Conservation (phyloP, 2,113 vertebrate genomes). For the Takifugu bimaculatus region DNA sequence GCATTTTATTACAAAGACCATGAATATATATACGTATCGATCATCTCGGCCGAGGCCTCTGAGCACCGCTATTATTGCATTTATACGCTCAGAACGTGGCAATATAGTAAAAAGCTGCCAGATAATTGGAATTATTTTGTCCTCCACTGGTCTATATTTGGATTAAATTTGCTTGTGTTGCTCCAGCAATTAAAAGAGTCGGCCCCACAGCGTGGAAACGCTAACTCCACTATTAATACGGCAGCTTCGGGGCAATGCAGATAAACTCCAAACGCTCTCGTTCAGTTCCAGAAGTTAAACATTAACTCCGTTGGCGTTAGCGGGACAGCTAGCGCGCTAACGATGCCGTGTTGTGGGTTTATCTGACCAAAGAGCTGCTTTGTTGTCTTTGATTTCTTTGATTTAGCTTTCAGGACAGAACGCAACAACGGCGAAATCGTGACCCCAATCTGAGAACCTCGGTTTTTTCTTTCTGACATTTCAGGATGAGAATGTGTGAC, state of each 20-base stretch:
- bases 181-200: slow-evolving; percentile 11
- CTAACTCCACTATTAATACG: not conserved
- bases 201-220: slow-evolving; percentile 20
- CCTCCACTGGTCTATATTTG: slow-evolving; percentile 19
- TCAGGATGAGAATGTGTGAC: slow-evolving; percentile 9
- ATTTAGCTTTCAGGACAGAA: too few species aligned
- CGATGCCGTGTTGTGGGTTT: too few species aligned
- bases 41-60: not conserved
- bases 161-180: slow-evolving; percentile 24
- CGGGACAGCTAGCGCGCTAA: too few species aligned
- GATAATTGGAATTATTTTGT: slow-evolving; percentile 11
- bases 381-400: too few species aligned
- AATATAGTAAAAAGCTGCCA: not conserved
- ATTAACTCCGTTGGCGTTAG: slow-evolving; percentile 1
- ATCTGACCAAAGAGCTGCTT: too few species aligned
- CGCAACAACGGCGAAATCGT: too few species aligned
- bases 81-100: slow-evolving; percentile 10
- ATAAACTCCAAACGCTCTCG: slow-evolving; percentile 8
- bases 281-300: slow-evolving; percentile 7
- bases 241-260: slow-evolving; percentile 5
- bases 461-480: not conserved
- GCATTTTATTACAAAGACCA: slow-evolving; percentile 20
- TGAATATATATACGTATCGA: slow-evolving; percentile 17
- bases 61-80: slow-evolving; percentile 1
- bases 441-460: not conserved